Evolutionary conservation across 2,888 invertebrate species (phyloP).

Genomic region (Tetragonisca angustula): DNA sequence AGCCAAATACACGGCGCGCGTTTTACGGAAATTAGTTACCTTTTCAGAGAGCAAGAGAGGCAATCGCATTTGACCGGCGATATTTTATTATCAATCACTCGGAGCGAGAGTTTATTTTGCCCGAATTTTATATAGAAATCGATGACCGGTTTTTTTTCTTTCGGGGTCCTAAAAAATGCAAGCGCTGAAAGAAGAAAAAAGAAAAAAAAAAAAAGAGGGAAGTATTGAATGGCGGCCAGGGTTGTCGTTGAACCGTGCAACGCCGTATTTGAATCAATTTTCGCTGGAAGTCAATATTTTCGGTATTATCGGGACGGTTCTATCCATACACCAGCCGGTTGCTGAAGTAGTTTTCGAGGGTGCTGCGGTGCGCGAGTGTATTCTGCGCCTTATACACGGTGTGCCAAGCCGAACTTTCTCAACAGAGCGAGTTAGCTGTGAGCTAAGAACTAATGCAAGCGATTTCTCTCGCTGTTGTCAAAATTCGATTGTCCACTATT

Average conservation of each 20-base stretch:
- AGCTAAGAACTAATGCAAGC: no score
- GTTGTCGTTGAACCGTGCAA: not conserved
- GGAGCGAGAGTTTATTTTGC: not conserved
- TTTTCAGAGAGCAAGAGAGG: not conserved
- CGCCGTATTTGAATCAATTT: not conserved
- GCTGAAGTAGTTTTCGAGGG: constrained; percentile 9
- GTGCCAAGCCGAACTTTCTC: not conserved
- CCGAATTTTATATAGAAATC: not conserved
- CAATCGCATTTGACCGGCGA: not conserved
- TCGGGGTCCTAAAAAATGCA: not conserved
- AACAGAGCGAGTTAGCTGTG: not conserved
- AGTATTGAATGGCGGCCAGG: not conserved
- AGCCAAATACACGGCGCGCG: not conserved
- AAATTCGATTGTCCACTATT: no score
- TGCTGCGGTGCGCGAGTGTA: constrained; percentile 20
- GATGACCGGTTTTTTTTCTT: not conserved
- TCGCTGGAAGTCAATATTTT: constrained; percentile 9
- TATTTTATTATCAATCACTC: not conserved
- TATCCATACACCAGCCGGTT: not conserved
- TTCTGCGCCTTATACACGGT: constrained; percentile 3
- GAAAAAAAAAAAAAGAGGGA: not conserved
- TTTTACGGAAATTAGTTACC: not conserved
- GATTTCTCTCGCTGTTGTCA: no score
- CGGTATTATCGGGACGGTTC: not conserved
- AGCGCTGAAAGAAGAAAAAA: not conserved